phyloP scores from a whole-genome alignment of 2,888 invertebrate species.

The Belgica antarctica region DNA sequence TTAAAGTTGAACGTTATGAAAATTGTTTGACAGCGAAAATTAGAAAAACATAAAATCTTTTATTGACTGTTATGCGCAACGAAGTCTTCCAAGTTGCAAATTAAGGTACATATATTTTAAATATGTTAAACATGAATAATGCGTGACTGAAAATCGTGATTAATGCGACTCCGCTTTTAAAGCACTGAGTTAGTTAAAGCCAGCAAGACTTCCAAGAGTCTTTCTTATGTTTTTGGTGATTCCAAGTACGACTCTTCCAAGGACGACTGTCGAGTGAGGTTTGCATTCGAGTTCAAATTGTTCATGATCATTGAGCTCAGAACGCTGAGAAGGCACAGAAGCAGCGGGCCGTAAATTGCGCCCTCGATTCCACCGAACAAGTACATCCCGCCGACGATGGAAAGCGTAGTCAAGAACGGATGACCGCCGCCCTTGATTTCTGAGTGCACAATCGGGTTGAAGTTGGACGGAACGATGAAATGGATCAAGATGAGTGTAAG shows the following conservation, averaged over 20 bases:
- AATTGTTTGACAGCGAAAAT: not conserved
- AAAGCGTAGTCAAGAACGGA: conserved; percentile 49
- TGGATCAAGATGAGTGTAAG: conserved; percentile 77
- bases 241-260: not conserved
- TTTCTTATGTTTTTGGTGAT: no score
- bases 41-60: not conserved
- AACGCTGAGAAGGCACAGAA: conserved; percentile 92
- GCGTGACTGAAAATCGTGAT: no score
- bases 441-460: conserved; percentile 93
- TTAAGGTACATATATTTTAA: no score
- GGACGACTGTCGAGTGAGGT: conserved; percentile 23
- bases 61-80: no score
- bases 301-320: conserved; percentile 79
- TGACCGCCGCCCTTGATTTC: conserved; percentile 86
- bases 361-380: conserved; percentile 91
- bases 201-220: no score
- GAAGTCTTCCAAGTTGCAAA: no score
- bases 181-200: no score
- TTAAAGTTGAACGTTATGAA: not conserved
- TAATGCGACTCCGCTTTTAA: no score
- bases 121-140: no score
- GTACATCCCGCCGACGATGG: conserved; percentile 87
- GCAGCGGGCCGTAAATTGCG: conserved; percentile 92
- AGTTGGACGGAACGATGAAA: conserved; percentile 78
- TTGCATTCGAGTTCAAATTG: conserved; percentile 61